Evolutionary conservation across 2,888 invertebrate genomes (phyloP).

Genomic region (Tupiocoris notatus): DNA sequence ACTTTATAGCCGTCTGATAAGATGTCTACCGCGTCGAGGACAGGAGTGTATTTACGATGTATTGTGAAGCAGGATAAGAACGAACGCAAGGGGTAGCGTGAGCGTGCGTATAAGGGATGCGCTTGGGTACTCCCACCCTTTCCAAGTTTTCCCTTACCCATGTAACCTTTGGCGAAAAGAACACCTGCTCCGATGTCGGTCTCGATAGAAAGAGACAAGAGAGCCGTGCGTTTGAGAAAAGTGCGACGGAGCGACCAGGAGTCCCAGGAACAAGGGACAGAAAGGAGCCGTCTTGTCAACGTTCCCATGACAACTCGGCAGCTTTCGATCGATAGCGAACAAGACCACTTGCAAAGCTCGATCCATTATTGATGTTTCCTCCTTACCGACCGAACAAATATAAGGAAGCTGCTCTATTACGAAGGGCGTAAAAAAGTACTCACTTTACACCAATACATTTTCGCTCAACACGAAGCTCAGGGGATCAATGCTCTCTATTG

Average conservation of each 20-base stretch:
- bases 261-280: neutral
- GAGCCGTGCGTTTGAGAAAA: too few species aligned
- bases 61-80: too few species aligned
- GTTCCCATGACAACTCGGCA: neutral
- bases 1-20: neutral
- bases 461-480: too few species aligned
- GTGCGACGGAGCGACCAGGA: neutral
- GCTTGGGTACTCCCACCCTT: neutral
- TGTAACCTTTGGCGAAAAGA: neutral
- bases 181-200: neutral
- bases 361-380: neutral
- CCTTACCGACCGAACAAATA: neutral
- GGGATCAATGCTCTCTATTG: too few species aligned
- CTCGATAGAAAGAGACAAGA: neutral
- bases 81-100: too few species aligned
- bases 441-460: neutral
- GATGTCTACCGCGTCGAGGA: neutral
- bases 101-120: neutral
- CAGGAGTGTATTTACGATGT: neutral
- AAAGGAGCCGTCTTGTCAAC: neutral
- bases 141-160: neutral
- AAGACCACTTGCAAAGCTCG: neutral
- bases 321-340: neutral
- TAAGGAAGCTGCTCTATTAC: neutral
- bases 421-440: neutral